These are phyloP conservation scores for Pelobates cultripes DNA, from an alignment of 2,797 vertebrate genomes.

Conservation along the genomic window DNA sequence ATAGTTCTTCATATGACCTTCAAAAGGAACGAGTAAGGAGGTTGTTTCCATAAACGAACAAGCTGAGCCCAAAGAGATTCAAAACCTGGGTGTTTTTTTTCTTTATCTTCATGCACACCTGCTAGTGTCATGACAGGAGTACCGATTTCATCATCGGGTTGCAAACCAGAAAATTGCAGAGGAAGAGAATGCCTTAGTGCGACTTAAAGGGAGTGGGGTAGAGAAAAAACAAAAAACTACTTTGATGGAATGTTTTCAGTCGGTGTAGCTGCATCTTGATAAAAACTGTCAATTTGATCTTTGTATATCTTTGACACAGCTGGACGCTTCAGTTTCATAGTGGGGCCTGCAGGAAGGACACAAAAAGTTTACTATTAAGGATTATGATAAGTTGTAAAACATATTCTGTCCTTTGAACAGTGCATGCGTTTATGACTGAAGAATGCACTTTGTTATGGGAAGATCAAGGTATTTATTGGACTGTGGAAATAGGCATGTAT, in stretches of 20 bases:
- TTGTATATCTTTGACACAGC: conserved; percentile 85
- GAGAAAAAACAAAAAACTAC: conserved; percentile 3
- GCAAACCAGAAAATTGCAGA: background rate
- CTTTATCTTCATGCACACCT: background rate
- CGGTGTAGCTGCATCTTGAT: conserved; percentile 76
- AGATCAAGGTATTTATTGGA: too few relatives aligned
- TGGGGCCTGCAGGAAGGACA: conserved; percentile 78
- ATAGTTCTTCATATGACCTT: background rate
- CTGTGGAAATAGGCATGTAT: too few relatives aligned
- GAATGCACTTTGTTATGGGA: too few relatives aligned
- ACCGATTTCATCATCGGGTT: background rate
- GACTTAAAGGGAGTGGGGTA: background rate
- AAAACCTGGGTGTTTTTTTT: background rate
- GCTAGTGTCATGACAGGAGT: background rate
- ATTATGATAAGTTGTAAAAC: too few relatives aligned
- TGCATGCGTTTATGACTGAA: background rate
- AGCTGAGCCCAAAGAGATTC: background rate
- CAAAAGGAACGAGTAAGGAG: background rate
- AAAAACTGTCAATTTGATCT: conserved; percentile 81
- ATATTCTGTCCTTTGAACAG: too few relatives aligned
- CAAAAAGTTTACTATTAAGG: background rate
- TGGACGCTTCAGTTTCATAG: conserved; percentile 87
- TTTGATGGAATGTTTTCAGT: conserved; percentile 67
- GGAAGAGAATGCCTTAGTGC: conserved; percentile 17
- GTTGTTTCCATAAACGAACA: background rate